These are phyloP conservation scores for Scyliorhinus canicula DNA, from an alignment of 2,797 vertebrate genomes.

Conservation along the genomic window DNA sequence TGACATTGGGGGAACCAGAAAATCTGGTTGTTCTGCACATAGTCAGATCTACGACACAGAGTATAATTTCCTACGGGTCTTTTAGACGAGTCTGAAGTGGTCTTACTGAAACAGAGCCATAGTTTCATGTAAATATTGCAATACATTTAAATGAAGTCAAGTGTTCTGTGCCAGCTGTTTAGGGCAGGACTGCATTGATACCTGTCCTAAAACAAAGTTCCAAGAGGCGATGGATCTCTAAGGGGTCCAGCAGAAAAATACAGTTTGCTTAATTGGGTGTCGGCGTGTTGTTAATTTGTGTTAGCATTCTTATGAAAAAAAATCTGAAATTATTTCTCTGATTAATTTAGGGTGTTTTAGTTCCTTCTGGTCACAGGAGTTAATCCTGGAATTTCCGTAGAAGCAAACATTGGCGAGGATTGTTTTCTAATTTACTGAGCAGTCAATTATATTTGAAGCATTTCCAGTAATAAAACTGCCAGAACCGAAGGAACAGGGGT, in stretches of 20 bases:
- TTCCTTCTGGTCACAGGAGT: neutral
- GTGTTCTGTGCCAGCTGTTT: neutral
- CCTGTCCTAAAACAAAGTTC: neutral
- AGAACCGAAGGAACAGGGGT: neutral
- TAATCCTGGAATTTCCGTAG: neutral
- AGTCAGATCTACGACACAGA: neutral
- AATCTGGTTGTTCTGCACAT: neutral
- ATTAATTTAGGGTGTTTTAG: neutral
- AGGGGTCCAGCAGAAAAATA: neutral
- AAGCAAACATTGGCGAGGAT: neutral
- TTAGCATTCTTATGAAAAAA: neutral
- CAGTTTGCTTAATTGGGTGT: neutral
- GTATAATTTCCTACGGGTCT: neutral
- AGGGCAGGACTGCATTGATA: neutral
- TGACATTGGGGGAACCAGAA: neutral
- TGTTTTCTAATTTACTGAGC: neutral
- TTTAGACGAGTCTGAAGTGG: neutral
- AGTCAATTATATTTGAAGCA: neutral
- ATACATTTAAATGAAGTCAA: neutral
- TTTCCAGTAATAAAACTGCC: neutral
- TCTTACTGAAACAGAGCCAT: neutral
- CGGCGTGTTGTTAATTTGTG: neutral
- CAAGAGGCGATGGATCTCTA: neutral
- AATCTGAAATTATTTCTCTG: neutral
- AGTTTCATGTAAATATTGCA: neutral